Conservation (phyloP, 2,113 vertebrate genomes). For the Paracanthobrama guichenoti region DNA sequence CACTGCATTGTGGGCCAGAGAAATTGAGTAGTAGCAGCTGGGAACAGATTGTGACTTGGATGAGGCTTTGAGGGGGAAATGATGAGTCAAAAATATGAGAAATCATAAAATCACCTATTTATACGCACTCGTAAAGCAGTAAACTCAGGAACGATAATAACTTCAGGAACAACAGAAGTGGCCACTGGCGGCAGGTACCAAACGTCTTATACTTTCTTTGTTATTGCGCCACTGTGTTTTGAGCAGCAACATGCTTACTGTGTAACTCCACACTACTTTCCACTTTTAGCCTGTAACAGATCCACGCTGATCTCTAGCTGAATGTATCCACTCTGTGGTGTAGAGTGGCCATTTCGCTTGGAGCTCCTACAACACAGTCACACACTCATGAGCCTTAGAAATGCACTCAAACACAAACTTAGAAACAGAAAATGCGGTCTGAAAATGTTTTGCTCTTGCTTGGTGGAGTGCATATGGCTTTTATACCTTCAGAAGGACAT, state of each 20-base stretch:
- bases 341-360: constrained; percentile 64
- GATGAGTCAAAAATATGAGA: background rate
- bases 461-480: constrained; percentile 70
- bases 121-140: background rate
- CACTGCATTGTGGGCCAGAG: constrained; percentile 64
- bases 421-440: constrained; percentile 60
- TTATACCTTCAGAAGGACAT: constrained; percentile 87
- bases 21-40: constrained; percentile 48
- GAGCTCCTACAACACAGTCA: constrained; percentile 43
- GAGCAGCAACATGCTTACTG: constrained; percentile 55
- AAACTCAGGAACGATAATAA: background rate
- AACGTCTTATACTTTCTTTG: constrained; percentile 51
- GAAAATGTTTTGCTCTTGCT: constrained; percentile 71
- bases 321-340: constrained; percentile 64
- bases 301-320: constrained; percentile 58
- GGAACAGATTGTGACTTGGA: constrained; percentile 16
- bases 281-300: constrained; percentile 79
- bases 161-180: background rate
- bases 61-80: background rate
- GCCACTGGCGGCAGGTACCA: constrained; percentile 34
- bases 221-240: constrained; percentile 65
- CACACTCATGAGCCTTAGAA: background rate
- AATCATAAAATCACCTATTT: background rate
- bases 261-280: constrained; percentile 75
- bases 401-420: background rate